These are phyloP conservation scores for Sylvicola fuscatus DNA, from an alignment of 2,888 invertebrate species.

Conservation along the genomic window DNA sequence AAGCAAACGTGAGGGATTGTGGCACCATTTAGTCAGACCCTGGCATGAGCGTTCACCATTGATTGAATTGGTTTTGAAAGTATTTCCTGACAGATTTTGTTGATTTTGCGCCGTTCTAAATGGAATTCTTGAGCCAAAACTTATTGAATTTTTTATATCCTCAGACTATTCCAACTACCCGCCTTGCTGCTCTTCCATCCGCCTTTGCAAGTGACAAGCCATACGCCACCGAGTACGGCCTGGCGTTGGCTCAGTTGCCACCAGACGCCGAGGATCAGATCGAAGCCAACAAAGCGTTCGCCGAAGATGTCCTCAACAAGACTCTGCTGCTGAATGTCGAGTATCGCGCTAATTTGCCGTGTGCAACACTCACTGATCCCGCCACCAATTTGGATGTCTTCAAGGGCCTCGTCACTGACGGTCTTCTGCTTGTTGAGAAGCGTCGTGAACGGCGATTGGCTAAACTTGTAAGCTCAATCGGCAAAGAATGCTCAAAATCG, in stretches of 20 bases:
- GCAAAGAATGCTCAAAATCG: too few species aligned
- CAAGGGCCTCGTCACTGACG: slow-evolving; percentile 67
- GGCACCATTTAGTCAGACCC: too few species aligned
- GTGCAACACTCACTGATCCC: slow-evolving; percentile 23
- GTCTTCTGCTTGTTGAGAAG: slow-evolving; percentile 61
- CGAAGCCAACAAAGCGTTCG: slow-evolving; percentile 48
- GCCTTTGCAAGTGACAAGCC: slow-evolving; percentile 52
- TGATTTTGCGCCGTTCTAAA: neutral
- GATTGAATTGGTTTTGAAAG: neutral
- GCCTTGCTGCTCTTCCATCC: slow-evolving; percentile 66
- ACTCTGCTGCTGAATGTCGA: slow-evolving; percentile 70
- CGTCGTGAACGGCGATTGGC: slow-evolving; percentile 64
- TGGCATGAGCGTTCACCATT: too few species aligned
- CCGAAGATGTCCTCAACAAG: slow-evolving; percentile 42
- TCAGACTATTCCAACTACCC: slow-evolving; percentile 38
- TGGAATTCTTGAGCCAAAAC: neutral
- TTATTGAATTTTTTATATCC: slow-evolving; percentile 1
- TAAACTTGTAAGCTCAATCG: slow-evolving; percentile 44
- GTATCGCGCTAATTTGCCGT: slow-evolving; percentile 25
- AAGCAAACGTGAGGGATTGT: too few species aligned
- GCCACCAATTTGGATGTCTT: slow-evolving; percentile 29
- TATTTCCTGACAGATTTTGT: too few species aligned
- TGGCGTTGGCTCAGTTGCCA: slow-evolving; percentile 72
- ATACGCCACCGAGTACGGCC: slow-evolving; percentile 67
- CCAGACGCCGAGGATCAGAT: slow-evolving; percentile 68